Conservation (phyloP, 2,888 invertebrate species). For the Melangyna quadrimaculata region DNA sequence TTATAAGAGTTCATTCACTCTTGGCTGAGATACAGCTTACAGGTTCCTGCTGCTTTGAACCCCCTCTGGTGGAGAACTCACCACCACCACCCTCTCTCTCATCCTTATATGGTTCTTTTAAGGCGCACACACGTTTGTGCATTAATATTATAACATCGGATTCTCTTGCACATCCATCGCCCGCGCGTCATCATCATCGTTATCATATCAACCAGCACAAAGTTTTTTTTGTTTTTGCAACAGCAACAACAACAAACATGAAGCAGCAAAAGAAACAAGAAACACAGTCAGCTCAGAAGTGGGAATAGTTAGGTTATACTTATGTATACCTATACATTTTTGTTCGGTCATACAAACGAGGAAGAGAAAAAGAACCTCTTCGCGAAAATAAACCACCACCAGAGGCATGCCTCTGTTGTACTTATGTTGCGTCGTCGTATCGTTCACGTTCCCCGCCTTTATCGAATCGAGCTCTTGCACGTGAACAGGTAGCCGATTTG, state of each 20-base stretch:
- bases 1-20: conserved; percentile 72
- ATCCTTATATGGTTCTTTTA: conserved; percentile 28
- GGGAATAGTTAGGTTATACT: conserved; percentile 12
- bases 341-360: conserved; percentile 18
- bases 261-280: conserved; percentile 28
- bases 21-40: conserved; percentile 64
- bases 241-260: conserved; percentile 10
- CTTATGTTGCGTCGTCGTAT: conserved; percentile 6
- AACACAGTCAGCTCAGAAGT: not conserved
- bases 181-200: conserved; percentile 55
- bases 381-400: conserved; percentile 40
- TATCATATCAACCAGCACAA: conserved; percentile 43
- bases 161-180: conserved; percentile 57
- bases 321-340: not conserved
- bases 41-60: conserved; percentile 59
- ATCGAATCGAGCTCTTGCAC: conserved; percentile 63
- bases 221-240: conserved; percentile 2
- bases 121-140: conserved; percentile 55
- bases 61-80: not conserved
- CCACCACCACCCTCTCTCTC: not conserved
- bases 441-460: conserved; percentile 44
- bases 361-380: conserved; percentile 41
- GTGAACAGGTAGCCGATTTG: conserved; percentile 57
- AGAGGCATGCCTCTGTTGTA: conserved; percentile 60
- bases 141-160: conserved; percentile 60